Conservation (phyloP, 2,888 invertebrate genomes). For the Aproaerema taeniolella region DNA sequence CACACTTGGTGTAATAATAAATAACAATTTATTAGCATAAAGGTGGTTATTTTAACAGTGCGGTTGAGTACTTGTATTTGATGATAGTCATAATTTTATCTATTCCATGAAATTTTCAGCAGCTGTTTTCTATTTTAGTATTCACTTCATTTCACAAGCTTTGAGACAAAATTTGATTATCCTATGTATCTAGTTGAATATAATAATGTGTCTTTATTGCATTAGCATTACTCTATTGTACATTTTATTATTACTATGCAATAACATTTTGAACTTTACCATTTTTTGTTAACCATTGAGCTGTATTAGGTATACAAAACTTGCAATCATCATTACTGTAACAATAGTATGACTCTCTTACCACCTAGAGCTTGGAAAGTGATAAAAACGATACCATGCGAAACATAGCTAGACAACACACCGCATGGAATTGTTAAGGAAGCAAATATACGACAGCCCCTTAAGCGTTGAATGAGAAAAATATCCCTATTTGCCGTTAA, state of each 20-base stretch:
- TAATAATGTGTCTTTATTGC: conserved; percentile 11
- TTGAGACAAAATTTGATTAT: not conserved
- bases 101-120: too few relatives aligned
- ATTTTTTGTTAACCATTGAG: conserved; percentile 48
- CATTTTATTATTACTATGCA: conserved; percentile 35
- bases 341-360: conserved; percentile 44
- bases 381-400: conserved; percentile 22
- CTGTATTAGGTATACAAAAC: conserved; percentile 56
- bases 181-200: conserved; percentile 16
- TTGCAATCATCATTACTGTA: conserved; percentile 54
- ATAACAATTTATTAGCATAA: too few relatives aligned
- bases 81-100: too few relatives aligned
- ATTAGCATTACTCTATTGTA: conserved; percentile 17
- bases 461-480: conserved; percentile 46
- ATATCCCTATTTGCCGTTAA: conserved; percentile 34
- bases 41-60: too few relatives aligned
- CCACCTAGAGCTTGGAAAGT: conserved; percentile 49
- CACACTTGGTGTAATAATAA: too few relatives aligned
- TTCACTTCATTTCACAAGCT: conserved; percentile 5
- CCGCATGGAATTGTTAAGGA: conserved; percentile 4
- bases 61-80: too few relatives aligned
- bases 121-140: too few relatives aligned
- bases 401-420: conserved; percentile 11
- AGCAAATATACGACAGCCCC: conserved; percentile 43
- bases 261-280: conserved; percentile 40